Base-by-base conservation (phyloP, 2,113 vertebrate species). In the Cyphotilapia sp. region DNA sequence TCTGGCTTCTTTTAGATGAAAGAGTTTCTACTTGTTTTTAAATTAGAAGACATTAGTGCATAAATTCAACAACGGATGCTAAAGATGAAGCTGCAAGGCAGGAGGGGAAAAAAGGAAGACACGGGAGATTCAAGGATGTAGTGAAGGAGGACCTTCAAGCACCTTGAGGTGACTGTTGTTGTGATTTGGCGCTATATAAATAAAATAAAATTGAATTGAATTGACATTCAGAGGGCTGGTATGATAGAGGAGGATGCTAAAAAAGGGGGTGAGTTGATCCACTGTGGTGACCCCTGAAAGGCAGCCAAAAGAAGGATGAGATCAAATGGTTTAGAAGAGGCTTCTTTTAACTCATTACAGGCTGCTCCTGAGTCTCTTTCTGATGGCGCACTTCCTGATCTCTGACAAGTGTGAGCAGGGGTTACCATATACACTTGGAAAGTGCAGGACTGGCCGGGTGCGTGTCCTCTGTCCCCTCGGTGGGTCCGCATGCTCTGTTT, bases 321-420 rank as follows among this genome's bases (percentile, higher is more conserved):
- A 66, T 66, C 61, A 66, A 66, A 66, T n/a, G 6, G 59, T 63
- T 17, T 61, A 61, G 29, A 35, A 35, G 59, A 33, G 61, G 54
- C 24, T 57, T 57, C 54, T 57, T 57, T 27, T 57, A 57, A 57
- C 12, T 57, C 54, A 57, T 57, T 57, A 84, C 56, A 69, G 40
- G 57, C 38, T 66, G 16, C 13, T 83, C 45, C 47, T 89, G 14
- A 56, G 45, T 84, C 31, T 82, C 31, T 86, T 92, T 97, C 96
- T 97, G 92, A 97, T 96, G 94, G 94, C 92, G 94, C 97, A 98
- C 92, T 96, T 98, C 90, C 97, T 97, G 93, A 95, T 95, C 91
- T 98, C 97, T 2, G 91, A 96, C 88, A 95, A 33, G 9, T 88
- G 89, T 95, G 49, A 96, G 80, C 93, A 97, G 92, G 95, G 91